Base-by-base conservation (phyloP, 2,888 invertebrate species). In the Microplitis manilae region DNA sequence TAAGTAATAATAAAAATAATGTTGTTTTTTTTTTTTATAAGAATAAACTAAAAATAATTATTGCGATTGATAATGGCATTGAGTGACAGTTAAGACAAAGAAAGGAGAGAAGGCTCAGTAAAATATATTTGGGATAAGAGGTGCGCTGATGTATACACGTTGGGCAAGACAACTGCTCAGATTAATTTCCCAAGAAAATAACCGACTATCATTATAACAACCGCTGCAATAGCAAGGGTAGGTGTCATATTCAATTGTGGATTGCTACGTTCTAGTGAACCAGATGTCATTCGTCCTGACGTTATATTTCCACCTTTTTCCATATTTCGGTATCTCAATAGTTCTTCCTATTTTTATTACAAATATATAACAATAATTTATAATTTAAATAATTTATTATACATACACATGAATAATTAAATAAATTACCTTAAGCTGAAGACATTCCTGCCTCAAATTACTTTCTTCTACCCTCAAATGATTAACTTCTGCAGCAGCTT, bases 401-500 rank as follows among this genome's bases (percentile, higher is more conserved):
- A 50, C 2, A 13, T 9, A 13, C 13, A 50, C 9, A 41, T 41
- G 9, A 13, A 50, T 50, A 50, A 50, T 1, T 50, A 13, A 50
- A 13, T 50, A 50, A 50, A 65, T 91, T 91, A 95, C 96, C 93
- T 95, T 96, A 88, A 97, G 92, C 90, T 94, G 93, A 85, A 96
- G 91, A 92, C 96, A 96, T 91, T 97, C 97, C 91, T 95, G 95
- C 91, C 95, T 93, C 90, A 97, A 91, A 89, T 92, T 92, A 90
- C 93, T 94, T 88, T 95, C 94, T 86, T 95, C 94, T 90, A 95
- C 95, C 88, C 95, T 93, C 87, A 96, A 92, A 90, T 93, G 93
- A 89, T 93, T 94, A 73, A 96, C 93, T 92, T 96, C 96, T 85
- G 93, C 92, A 80, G 94, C 92, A 76, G 94, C 93, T 89, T 94